These are phyloP conservation scores for Drosophila setosimentum DNA, from an alignment of 2,888 invertebrate species.

Conservation along the genomic window DNA sequence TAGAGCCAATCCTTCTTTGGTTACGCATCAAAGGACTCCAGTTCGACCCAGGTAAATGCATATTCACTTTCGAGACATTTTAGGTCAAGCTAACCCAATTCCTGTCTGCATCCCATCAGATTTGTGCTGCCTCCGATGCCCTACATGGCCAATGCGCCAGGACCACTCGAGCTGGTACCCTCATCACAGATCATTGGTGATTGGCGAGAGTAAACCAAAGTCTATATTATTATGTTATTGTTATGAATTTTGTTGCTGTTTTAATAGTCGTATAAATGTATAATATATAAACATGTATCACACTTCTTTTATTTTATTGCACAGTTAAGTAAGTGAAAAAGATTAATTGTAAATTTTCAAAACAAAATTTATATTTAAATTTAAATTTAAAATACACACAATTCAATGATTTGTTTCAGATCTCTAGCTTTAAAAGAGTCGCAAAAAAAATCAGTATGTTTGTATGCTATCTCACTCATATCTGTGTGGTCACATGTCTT, in stretches of 20 bases:
- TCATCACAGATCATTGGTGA: constrained; percentile 72
- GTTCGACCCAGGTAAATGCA: constrained; percentile 43
- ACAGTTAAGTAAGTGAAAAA: neutral
- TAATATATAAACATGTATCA: neutral
- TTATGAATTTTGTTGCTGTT: neutral
- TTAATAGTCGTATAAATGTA: constrained; percentile 8
- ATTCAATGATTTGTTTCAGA: no score
- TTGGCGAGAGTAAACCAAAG: constrained; percentile 64
- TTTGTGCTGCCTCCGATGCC: constrained; percentile 47
- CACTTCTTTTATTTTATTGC: neutral
- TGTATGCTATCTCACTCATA: neutral
- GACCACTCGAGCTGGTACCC: constrained; percentile 66
- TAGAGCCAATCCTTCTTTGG: constrained; percentile 45
- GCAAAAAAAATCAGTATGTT: neutral
- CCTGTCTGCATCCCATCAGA: constrained; percentile 19
- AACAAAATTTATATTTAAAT: no score
- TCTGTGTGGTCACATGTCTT: neutral
- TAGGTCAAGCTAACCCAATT: no score
- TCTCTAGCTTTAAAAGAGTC: neutral
- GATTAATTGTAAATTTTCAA: neutral
- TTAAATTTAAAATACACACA: no score
- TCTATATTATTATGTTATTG: neutral
- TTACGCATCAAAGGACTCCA: constrained; percentile 47
- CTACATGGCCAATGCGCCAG: constrained; percentile 56
- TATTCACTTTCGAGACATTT: neutral